Conservation (phyloP, 1,140 invertebrate genomes). For the Bilobella aurantiaca region DNA sequence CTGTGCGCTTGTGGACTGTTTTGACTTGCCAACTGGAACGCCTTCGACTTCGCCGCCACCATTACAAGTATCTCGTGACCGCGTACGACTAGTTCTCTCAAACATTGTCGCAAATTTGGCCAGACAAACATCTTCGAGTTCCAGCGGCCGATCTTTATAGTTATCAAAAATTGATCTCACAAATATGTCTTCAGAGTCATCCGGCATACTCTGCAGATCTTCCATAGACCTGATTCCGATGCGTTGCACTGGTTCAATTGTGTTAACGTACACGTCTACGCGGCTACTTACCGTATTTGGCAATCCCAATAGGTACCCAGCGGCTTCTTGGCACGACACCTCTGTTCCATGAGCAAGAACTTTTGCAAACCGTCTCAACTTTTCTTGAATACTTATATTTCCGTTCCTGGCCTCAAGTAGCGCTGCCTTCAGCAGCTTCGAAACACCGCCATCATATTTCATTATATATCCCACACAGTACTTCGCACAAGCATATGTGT, state of each 20-base stretch:
- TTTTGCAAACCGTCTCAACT: constrained; percentile 34
- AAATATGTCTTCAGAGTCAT: constrained; percentile 15
- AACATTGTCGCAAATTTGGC: constrained; percentile 13
- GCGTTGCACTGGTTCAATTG: constrained; percentile 13
- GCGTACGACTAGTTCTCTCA: neutral
- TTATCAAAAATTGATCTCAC: constrained; percentile 10
- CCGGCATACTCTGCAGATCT: too few relatives aligned
- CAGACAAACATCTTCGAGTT: constrained; percentile 8
- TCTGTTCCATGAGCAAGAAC: constrained; percentile 36
- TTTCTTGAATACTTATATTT: constrained; percentile 20
- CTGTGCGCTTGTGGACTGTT: neutral
- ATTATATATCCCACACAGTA: constrained; percentile 35
- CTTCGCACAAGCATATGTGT: constrained; percentile 34
- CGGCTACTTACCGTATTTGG: constrained; percentile 27
- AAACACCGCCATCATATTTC: constrained; percentile 21
- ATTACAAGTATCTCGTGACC: neutral
- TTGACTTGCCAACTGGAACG: too few relatives aligned
- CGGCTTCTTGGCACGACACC: constrained; percentile 37
- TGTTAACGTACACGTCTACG: constrained; percentile 19
- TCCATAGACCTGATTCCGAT: constrained; percentile 11
- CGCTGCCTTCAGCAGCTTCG: constrained; percentile 24
- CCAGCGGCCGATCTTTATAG: constrained; percentile 11
- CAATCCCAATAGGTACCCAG: constrained; percentile 32
- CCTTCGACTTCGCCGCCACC: neutral
- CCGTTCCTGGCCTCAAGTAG: neutral